A percentile compares a stretch with the other conserved stretches of the same genome.
These are phyloP conservation scores for Drosophila kepulauana DNA, from an alignment of 1,140 invertebrate genomes.

Conservation along the genomic window DNA sequence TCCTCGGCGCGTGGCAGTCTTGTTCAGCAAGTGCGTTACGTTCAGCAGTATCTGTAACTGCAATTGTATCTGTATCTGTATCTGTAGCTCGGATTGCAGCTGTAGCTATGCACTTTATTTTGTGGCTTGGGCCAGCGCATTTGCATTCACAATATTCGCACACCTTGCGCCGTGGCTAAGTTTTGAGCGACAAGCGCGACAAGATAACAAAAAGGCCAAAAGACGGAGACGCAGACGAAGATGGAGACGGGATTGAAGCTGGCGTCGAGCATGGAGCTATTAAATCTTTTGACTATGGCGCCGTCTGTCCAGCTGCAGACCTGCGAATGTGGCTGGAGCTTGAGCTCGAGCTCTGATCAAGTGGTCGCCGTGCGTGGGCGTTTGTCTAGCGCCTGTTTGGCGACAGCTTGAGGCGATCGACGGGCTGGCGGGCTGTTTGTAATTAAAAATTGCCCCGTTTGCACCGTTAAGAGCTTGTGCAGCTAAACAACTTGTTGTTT, in stretches of 20 bases:
- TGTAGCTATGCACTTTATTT: slow-evolving; percentile 15
- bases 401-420: slow-evolving; percentile 55
- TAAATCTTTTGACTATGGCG: slow-evolving; percentile 57
- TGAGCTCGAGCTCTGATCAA: slow-evolving; percentile 35
- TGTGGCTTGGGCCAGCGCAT: slow-evolving; percentile 33
- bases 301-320: slow-evolving; percentile 44
- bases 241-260: slow-evolving; percentile 13
- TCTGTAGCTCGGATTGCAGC: slow-evolving; percentile 8
- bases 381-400: slow-evolving; percentile 73
- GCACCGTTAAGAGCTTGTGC: slow-evolving; percentile 14
- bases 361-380: slow-evolving; percentile 69
- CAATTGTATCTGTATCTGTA: not conserved
- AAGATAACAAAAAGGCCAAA: slow-evolving; percentile 74
- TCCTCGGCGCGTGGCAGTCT: not conserved
- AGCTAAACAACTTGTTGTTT: slow-evolving; percentile 33
- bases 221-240: slow-evolving; percentile 21
- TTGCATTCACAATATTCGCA: slow-evolving; percentile 65
- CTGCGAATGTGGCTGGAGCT: not conserved
- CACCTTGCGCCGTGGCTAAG: slow-evolving; percentile 63
- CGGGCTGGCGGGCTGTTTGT: slow-evolving; percentile 47
- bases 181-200: slow-evolving; percentile 77
- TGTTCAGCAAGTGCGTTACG: slow-evolving; percentile 16
- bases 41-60: slow-evolving; percentile 7
- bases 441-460: slow-evolving; percentile 70
- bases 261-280: slow-evolving; percentile 48